Evolutionary conservation across 2,797 vertebrate genomes (phyloP).

Genomic region (Galago senegalensis): DNA sequence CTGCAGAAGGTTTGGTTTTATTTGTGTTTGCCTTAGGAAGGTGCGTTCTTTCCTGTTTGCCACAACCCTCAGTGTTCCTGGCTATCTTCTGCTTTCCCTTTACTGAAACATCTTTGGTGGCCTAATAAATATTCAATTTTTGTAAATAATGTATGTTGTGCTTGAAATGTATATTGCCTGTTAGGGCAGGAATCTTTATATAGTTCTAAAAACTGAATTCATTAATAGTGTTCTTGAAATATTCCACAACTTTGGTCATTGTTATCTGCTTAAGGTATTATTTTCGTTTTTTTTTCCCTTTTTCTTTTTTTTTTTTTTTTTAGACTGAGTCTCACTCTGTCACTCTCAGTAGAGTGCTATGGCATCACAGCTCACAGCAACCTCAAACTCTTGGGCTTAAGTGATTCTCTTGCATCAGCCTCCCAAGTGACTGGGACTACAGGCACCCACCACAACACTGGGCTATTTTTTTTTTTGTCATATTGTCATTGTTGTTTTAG

Average conservation of each 20-base stretch:
- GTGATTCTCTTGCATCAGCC: no score
- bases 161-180: not conserved
- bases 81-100: conserved; percentile 1
- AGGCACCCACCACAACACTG: no score
- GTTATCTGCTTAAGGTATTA: not conserved
- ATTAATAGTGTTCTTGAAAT: not conserved
- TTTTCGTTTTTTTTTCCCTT: not conserved
- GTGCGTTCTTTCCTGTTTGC: not conserved
- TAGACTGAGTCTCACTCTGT: no score
- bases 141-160: not conserved
- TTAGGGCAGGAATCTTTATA: not conserved
- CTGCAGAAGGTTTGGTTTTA: not conserved
- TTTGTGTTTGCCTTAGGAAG: conserved; percentile 12
- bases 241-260: not conserved
- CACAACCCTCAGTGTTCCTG: not conserved
- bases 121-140: not conserved
- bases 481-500: no score
- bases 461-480: no score
- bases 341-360: no score
- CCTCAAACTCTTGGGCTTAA: no score
- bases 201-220: not conserved
- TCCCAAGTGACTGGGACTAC: no score
- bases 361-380: no score
- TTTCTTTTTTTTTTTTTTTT: no score
- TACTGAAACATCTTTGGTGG: not conserved